These are phyloP conservation scores for Mycalesis mineus DNA, from an alignment of 2,888 invertebrate species.

Conservation along the genomic window DNA sequence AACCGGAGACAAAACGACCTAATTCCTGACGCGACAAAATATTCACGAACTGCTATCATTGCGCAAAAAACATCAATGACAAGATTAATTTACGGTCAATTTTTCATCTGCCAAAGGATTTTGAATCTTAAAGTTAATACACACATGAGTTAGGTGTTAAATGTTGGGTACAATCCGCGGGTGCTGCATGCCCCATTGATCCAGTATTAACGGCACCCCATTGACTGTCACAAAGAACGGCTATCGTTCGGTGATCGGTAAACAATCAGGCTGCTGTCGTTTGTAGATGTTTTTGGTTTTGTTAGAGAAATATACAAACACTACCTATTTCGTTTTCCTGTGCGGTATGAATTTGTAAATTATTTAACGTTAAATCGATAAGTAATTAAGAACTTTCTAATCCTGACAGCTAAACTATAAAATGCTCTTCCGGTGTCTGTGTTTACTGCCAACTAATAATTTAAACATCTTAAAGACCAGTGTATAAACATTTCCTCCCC, in stretches of 20 bases:
- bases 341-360: not conserved
- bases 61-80: constrained; percentile 64
- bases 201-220: constrained; percentile 70
- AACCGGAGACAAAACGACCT: constrained; percentile 73
- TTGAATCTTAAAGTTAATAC: constrained; percentile 13
- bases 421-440: too few relatives aligned
- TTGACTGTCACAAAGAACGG: constrained; percentile 65
- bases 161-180: constrained; percentile 39
- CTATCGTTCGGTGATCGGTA: constrained; percentile 63
- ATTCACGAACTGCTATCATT: constrained; percentile 75
- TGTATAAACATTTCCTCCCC: too few relatives aligned
- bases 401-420: too few relatives aligned
- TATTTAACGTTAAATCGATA: too few relatives aligned
- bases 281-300: constrained; percentile 47
- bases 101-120: constrained; percentile 10
- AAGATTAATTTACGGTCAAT: constrained; percentile 30
- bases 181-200: constrained; percentile 62
- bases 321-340: not conserved
- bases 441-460: too few relatives aligned
- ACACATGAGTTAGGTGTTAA: not conserved
- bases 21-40: constrained; percentile 70
- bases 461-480: too few relatives aligned
- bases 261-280: constrained; percentile 59
- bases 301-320: constrained; percentile 27
- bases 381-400: too few relatives aligned